Evolutionary conservation across 1,140 invertebrate species (phyloP).

Genomic region (Rhopalosiphum padi): DNA sequence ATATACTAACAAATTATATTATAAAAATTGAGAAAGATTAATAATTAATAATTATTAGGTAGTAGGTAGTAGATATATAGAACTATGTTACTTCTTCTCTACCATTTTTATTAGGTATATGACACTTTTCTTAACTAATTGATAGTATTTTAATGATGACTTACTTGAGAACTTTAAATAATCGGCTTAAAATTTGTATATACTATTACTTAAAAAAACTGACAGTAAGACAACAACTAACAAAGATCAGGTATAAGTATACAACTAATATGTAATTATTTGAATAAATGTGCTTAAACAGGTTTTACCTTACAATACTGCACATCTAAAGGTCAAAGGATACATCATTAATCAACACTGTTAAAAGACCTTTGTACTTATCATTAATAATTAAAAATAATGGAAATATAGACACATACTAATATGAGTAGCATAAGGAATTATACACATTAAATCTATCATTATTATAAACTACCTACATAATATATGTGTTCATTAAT

Average conservation of each 20-base stretch:
- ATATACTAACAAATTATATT: background rate
- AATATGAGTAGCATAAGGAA: background rate
- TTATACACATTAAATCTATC: background rate
- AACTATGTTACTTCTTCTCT: background rate
- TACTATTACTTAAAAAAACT: background rate
- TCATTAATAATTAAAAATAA: background rate
- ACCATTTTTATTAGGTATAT: background rate
- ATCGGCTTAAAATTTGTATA: background rate
- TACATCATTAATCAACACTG: conserved; percentile 20
- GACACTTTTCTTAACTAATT: background rate
- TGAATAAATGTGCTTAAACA: background rate
- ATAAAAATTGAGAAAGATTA: background rate
- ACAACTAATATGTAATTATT: conserved; percentile 9
- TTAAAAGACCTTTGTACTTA: conserved; percentile 21
- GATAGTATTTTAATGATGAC: background rate
- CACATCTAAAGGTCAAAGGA: background rate
- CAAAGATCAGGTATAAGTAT: background rate
- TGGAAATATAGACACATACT: background rate
- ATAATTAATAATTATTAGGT: background rate
- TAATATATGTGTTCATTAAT: background rate
- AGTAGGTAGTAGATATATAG: background rate
- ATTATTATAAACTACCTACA: background rate
- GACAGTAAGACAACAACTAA: background rate
- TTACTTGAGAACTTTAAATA: conserved; percentile 1
- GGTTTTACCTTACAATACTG: background rate